A percentile compares a stretch with the other conserved stretches of the same genome.
Conservation (phyloP, 2,888 invertebrate genomes). For the Drosophila maculinotata region DNA sequence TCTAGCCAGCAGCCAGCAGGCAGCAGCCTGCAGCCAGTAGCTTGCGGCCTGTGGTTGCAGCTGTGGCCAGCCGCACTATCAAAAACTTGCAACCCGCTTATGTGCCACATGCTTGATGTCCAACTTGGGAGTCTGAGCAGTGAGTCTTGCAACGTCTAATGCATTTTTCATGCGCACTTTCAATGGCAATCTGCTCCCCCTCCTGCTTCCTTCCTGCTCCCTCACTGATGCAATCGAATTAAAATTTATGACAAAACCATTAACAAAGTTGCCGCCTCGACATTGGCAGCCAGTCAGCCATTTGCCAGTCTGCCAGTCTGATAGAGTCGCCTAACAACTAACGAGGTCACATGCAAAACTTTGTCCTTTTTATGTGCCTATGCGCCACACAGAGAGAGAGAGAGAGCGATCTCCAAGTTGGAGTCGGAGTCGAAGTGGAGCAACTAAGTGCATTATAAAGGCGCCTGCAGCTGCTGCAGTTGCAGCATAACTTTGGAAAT, state of each 20-base stretch:
- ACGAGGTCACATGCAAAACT: conserved; percentile 73
- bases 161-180: conserved; percentile 61
- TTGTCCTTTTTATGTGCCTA: conserved; percentile 41
- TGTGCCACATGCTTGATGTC: conserved; percentile 41
- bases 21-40: neutral
- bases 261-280: conserved; percentile 69
- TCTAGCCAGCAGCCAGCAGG: conserved; percentile 34
- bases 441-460: conserved; percentile 23
- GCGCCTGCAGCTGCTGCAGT: conserved; percentile 21
- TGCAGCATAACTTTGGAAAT: conserved; percentile 61
- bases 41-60: conserved; percentile 7
- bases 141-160: conserved; percentile 46
- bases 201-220: too few species aligned
- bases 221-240: conserved; percentile 73
- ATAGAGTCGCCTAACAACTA: conserved; percentile 30
- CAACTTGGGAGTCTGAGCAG: conserved; percentile 17
- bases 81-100: conserved; percentile 53
- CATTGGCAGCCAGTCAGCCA: conserved; percentile 53
- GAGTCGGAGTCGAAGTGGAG: too few species aligned
- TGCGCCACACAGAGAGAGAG: conserved; percentile 10
- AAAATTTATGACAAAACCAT: conserved; percentile 80
- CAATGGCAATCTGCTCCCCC: conserved; percentile 38
- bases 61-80: conserved; percentile 63
- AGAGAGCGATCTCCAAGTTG: conserved; percentile 22
- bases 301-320: conserved; percentile 38